Conservation (phyloP, 2,888 invertebrate genomes). For the Oscheius onirici region DNA sequence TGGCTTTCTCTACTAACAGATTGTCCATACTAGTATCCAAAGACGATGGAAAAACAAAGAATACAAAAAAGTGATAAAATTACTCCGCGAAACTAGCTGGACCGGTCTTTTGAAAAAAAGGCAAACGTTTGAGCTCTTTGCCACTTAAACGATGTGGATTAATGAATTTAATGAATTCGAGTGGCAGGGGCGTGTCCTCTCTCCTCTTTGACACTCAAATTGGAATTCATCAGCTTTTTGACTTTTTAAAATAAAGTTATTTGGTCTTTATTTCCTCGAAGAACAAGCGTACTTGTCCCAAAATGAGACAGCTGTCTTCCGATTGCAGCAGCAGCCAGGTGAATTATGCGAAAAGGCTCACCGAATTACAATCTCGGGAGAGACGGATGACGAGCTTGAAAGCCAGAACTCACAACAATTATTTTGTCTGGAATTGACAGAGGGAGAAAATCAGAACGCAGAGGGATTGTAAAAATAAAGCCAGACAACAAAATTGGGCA, state of each 20-base stretch:
- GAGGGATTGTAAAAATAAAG: background rate
- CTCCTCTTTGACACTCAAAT: constrained; percentile 7
- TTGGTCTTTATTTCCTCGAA: background rate
- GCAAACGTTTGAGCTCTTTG: background rate
- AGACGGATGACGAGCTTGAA: no score
- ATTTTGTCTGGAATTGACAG: background rate
- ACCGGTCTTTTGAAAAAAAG: background rate
- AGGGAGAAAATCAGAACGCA: background rate
- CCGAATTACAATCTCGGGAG: constrained; percentile 11
- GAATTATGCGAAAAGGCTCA: constrained; percentile 30
- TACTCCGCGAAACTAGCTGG: background rate
- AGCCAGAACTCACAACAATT: no score
- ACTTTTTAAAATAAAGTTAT: background rate
- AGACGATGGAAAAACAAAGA: no score
- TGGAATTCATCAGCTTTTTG: constrained; percentile 28
- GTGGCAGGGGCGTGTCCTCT: constrained; percentile 6
- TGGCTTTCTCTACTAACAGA: no score
- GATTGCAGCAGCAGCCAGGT: constrained; percentile 27
- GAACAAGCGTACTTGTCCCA: constrained; percentile 18
- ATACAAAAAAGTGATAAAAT: no score
- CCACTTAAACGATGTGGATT: constrained; percentile 32
- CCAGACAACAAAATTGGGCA: background rate
- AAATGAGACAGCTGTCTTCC: constrained; percentile 31
- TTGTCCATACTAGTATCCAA: no score
- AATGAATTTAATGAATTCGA: constrained; percentile 34